Evolutionary conservation across 1,140 invertebrate genomes (phyloP).

Genomic region (Habropoda laboriosa): DNA sequence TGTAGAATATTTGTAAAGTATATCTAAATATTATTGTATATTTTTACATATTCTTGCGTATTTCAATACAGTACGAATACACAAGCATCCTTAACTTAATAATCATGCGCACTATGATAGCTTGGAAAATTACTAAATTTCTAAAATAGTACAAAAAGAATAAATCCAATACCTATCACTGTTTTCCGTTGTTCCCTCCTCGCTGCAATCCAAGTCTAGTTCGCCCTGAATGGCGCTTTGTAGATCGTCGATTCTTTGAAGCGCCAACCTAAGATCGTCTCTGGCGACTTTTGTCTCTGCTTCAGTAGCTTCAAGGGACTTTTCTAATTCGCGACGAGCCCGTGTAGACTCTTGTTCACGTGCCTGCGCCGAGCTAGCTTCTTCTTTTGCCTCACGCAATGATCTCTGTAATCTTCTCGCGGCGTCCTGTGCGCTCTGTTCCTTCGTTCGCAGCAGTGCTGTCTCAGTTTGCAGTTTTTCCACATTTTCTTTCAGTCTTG

Average conservation of each 20-base stretch:
- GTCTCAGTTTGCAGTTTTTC: constrained; percentile 91
- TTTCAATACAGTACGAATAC: no score
- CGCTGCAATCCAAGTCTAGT: constrained; percentile 83
- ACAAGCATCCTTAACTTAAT: no score
- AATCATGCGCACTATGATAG: background rate
- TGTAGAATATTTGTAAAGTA: no score
- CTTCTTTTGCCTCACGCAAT: constrained; percentile 88
- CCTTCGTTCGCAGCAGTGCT: constrained; percentile 86
- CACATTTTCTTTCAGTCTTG: constrained; percentile 90
- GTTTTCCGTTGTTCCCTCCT: constrained; percentile 84
- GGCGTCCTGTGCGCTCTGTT: constrained; percentile 89
- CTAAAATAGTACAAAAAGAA: constrained; percentile 4
- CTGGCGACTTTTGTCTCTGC: constrained; percentile 84
- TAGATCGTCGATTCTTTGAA: constrained; percentile 92
- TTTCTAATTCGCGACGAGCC: constrained; percentile 87
- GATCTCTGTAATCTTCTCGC: constrained; percentile 87
- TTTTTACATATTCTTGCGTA: no score
- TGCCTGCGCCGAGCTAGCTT: constrained; percentile 84
- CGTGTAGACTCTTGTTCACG: constrained; percentile 88
- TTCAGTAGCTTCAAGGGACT: constrained; percentile 86
- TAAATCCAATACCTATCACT: constrained; percentile 83
- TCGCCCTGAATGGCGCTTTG: constrained; percentile 92
- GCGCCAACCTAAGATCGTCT: constrained; percentile 89
- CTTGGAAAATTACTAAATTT: background rate
- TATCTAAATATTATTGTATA: no score